Evolutionary conservation across 2,888 invertebrate genomes (phyloP), one percentile per base, ranked within the genome.

Genomic region (Vesta saturnalis): DNA sequence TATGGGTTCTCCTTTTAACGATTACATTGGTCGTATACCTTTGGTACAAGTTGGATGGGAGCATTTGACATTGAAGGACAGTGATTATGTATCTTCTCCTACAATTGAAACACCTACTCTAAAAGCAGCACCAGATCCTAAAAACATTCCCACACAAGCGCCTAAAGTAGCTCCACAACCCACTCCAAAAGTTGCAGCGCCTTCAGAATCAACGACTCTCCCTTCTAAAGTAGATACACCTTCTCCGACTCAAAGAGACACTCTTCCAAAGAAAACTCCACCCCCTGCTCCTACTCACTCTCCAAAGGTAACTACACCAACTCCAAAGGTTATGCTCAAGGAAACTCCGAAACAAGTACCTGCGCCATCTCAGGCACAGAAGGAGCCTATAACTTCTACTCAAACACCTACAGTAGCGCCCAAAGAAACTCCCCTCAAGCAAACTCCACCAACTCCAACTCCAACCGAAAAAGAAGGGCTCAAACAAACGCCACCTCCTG

Each of bases 1-100:
- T 77, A 82, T 91, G 30, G 94, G 93, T 16, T 89, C 89, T 14
- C 93, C 94, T 0, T 89, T 87, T 73, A 89, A 90, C 77, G 85
- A 88, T 63, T 92, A 86, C 75, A 81, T 94, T 54, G 91, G 86
- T 0, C 86, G 89, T 61, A 86, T 92, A n/a, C 87, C 90, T 35
- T 85, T 88, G 10, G 86, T 87, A 0, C 84, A 87, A 62, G 83
- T 84, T 35, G 83, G 88, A 18, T 79, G 81, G 78, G 68, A 79
- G 15, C 76, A 80, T 71, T 74, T 82, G 30, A 63, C 70, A 22
- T 70, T 49, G 10, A 49, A 49, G 10, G 47, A 49, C 1, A 49
- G 16, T 49, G 15, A 49, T 49, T 49, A 49, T 18, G 14, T 15
- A 3, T 49, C 18, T 49, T 49, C 47, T 8, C 5, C 12, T n/a